Base-by-base conservation (phyloP, 2,888 invertebrate genomes). In the Thalpophila matura region DNA sequence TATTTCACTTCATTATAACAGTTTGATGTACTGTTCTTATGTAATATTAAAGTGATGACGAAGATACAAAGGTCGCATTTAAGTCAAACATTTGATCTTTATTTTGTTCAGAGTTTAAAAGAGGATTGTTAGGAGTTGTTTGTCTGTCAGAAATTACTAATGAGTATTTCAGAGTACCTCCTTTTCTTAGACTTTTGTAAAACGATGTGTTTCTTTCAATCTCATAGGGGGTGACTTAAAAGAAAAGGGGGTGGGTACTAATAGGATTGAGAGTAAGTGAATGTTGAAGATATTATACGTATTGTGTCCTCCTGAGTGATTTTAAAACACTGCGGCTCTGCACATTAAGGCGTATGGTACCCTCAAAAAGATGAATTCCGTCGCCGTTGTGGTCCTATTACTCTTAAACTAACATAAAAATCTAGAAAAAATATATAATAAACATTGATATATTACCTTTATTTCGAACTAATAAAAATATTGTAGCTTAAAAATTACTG, bases 1-100 rank as follows among this genome's bases (percentile, higher is more conserved):
- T 94, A 93, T 93, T 93, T 93, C 90, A 92, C 91, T 89, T 93
- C 92, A 93, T 94, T 94, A 94, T 88, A 89, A 87, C 89, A 83
- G 91, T 86, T 89, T 88, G 86, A 83, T 84, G 81, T 82, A 79
- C 83, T 84, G 84, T 86, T 81, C 85, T 82, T 86, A 77, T 88
- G 83, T 81, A 86, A 88, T 87, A 87, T 89, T 88, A 86, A 90
- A 84, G 70, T 71, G 79, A 83, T 83, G 84, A 84, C 80, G 78
- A 68, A 65, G 79, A 77, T 67, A 55, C 37, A 69, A 62, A 55
- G 33, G 61, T 60, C 49, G 59, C 43, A 56, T 59, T 63, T 64
- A 67, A 35, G 57, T 38, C 49, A 58, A 43, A 51, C 59, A 45
- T 57, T 47, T 54, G 33, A 47, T 60, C 60, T 60, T 51, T 38